A percentile compares a stretch with the other conserved stretches of the same genome.
phyloP scores from a whole-genome alignment of 2,797 vertebrate species.

The Enteromius afrohamiltoni region DNA sequence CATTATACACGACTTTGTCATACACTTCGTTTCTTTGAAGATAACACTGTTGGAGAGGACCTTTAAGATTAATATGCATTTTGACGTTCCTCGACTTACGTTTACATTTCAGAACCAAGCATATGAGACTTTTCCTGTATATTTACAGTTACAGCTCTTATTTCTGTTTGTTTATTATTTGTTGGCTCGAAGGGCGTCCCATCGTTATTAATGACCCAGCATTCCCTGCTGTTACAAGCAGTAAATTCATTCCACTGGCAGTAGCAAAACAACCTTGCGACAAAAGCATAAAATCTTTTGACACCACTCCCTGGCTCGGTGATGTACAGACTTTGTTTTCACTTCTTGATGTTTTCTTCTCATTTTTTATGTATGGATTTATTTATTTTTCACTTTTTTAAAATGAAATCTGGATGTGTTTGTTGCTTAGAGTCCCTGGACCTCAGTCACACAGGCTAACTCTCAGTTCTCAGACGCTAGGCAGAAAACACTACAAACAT shows the following conservation, averaged over 20 bases:
- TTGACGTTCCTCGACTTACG: neutral
- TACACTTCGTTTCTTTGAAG: slow-evolving; percentile 27
- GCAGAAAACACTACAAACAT: slow-evolving; percentile 41
- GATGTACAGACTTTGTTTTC: slow-evolving; percentile 72
- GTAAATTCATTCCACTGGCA: slow-evolving; percentile 15
- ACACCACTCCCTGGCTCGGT: slow-evolving; percentile 65
- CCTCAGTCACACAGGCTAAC: slow-evolving; percentile 69
- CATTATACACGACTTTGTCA: slow-evolving; percentile 38
- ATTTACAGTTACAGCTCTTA: slow-evolving; percentile 17
- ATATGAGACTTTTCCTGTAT: neutral
- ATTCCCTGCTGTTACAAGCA: neutral
- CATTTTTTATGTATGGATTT: slow-evolving; percentile 60
- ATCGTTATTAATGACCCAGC: neutral
- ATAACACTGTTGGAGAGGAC: slow-evolving; percentile 13
- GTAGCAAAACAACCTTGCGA: slow-evolving; percentile 9
- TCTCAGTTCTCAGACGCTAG: neutral
- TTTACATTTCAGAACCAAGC: neutral
- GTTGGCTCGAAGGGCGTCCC: neutral
- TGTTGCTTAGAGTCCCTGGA: slow-evolving; percentile 76
- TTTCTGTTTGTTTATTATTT: slow-evolving; percentile 14
- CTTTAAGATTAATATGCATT: neutral
- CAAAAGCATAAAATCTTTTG: slow-evolving; percentile 39
- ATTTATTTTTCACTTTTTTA: slow-evolving; percentile 52
- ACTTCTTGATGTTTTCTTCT: slow-evolving; percentile 32
- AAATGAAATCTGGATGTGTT: slow-evolving; percentile 75